A percentile compares a stretch with the other conserved stretches of the same genome.
Conservation (phyloP, 2,797 vertebrate genomes). For the Gouania willdenowi region DNA sequence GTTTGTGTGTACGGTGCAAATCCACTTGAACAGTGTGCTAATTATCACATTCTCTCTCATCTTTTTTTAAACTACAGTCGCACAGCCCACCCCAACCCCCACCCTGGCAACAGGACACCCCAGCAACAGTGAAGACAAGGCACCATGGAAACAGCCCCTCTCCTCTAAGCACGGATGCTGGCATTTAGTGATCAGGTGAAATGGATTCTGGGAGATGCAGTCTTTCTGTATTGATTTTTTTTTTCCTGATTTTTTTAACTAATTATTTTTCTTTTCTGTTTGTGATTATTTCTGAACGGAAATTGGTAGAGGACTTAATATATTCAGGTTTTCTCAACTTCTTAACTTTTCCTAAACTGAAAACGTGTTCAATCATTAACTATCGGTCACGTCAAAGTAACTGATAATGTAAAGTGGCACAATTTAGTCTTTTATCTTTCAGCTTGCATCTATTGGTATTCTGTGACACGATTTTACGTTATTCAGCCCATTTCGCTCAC, state of each 20-base stretch:
- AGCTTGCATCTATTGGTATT: too few relatives aligned
- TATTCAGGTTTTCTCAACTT: too few relatives aligned
- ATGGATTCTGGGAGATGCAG: conserved; percentile 8
- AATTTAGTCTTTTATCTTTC: too few relatives aligned
- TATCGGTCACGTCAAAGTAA: too few relatives aligned
- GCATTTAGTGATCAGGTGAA: conserved; percentile 37
- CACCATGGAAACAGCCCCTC: conserved; percentile 63
- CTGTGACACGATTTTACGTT: too few relatives aligned
- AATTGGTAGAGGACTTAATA: too few relatives aligned
- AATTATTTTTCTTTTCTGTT: too few relatives aligned
- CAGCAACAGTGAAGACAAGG: conserved; percentile 50
- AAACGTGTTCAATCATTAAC: too few relatives aligned
- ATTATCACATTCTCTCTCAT: conserved; percentile 67
- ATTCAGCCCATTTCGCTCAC: background rate
- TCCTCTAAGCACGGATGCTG: conserved; percentile 27
- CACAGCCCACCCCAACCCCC: conserved; percentile 28
- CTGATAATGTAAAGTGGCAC: too few relatives aligned
- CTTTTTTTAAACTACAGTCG: conserved; percentile 68
- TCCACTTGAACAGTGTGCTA: conserved; percentile 59
- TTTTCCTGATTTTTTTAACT: background rate
- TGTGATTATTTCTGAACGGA: too few relatives aligned
- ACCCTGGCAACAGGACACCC: conserved; percentile 58
- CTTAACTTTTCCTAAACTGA: too few relatives aligned
- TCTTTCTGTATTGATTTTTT: background rate
- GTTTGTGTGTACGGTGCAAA: conserved; percentile 27